Percentiles rank a stretch among this genome's conserved stretches.
Conservation (phyloP, 1,140 invertebrate species). For the Oreohelix idahoensis region DNA sequence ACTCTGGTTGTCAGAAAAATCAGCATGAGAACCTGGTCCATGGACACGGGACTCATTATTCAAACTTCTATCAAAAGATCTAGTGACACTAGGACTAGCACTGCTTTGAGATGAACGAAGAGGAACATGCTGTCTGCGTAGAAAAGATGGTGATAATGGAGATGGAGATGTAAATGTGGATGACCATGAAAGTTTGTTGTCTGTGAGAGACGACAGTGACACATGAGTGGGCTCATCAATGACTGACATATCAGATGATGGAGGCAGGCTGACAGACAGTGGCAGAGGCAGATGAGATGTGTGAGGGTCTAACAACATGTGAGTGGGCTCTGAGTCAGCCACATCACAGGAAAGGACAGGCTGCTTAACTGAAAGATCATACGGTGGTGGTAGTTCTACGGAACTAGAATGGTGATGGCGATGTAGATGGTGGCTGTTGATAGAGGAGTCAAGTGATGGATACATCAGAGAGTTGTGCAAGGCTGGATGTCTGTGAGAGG, state of each 20-base stretch:
- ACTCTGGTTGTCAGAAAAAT: conserved; percentile 66
- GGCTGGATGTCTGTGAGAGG: not conserved
- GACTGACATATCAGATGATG: not conserved
- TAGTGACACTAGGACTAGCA: conserved; percentile 47
- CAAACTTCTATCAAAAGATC: conserved; percentile 7
- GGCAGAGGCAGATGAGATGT: not conserved
- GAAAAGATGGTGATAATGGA: conserved; percentile 41
- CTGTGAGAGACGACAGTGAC: conserved; percentile 26
- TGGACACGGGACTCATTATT: conserved; percentile 12
- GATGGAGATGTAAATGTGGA: conserved; percentile 43
- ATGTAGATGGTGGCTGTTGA: not conserved
- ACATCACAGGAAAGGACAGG: not conserved
- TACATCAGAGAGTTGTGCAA: not conserved
- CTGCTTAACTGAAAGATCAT: conserved; percentile 27
- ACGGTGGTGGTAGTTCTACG: conserved; percentile 24
- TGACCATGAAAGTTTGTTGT: conserved; percentile 33
- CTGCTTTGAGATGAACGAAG: conserved; percentile 42
- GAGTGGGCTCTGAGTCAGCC: conserved; percentile 31
- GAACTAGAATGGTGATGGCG: conserved; percentile 8
- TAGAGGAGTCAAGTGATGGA: not conserved
- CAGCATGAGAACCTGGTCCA: conserved; percentile 56
- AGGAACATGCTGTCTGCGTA: not conserved
- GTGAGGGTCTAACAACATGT: conserved; percentile 36
- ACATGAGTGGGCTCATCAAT: conserved; percentile 35
- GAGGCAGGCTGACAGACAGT: conserved; percentile 18